These are phyloP conservation scores for Aphaenogaster floridana DNA, from an alignment of 1,140 invertebrate genomes.

Conservation along the genomic window DNA sequence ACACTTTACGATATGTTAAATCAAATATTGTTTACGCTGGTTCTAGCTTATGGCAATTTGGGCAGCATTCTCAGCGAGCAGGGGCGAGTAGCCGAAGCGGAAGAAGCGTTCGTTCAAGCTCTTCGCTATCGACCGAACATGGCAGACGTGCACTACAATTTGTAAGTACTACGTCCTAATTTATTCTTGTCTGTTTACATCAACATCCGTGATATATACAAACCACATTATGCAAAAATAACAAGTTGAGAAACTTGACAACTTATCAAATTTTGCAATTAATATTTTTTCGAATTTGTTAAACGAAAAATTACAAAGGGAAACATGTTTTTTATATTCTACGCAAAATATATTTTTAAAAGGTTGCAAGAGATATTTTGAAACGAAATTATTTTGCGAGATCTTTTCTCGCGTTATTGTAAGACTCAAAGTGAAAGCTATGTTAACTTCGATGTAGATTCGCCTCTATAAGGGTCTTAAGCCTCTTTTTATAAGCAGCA, in stretches of 20 bases:
- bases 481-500: conserved; percentile 23
- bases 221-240: not conserved
- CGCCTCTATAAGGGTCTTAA: not conserved
- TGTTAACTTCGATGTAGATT: not conserved
- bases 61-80: conserved; percentile 96
- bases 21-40: conserved; percentile 50
- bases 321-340: not conserved
- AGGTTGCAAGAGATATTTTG: not conserved
- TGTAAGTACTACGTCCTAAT: conserved; percentile 92
- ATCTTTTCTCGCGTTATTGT: not conserved
- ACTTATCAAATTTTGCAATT: not conserved
- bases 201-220: not conserved
- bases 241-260: not conserved
- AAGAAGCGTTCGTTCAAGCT: conserved; percentile 94
- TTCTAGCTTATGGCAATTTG: conserved; percentile 96
- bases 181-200: conserved; percentile 13
- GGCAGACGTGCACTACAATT: conserved; percentile 98
- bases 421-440: not conserved
- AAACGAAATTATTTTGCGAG: not conserved
- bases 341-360: not conserved
- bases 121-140: conserved; percentile 96
- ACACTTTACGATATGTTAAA: not conserved
- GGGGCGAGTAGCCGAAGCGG: conserved; percentile 94
- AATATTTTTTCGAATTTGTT: not conserved
- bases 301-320: not conserved